Evolutionary conservation across 2,888 invertebrate species (phyloP).

Genomic region (Thysanoteuthis rhombus): DNA sequence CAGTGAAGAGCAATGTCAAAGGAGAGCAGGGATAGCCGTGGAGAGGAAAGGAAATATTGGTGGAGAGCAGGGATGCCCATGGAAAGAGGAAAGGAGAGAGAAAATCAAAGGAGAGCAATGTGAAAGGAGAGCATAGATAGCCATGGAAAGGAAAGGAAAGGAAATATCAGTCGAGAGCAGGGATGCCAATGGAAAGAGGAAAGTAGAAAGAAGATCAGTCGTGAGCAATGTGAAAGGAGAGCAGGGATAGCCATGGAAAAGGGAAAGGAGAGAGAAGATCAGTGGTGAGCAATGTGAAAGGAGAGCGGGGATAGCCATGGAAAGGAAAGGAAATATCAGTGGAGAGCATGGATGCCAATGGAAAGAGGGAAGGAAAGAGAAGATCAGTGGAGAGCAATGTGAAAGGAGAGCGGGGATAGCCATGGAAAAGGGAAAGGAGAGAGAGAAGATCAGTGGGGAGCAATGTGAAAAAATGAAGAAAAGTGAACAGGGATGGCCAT

Average conservation of each 20-base stretch:
- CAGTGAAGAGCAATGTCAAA: too few relatives aligned
- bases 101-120: too few relatives aligned
- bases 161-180: too few relatives aligned
- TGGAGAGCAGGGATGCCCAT: too few relatives aligned
- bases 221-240: background rate
- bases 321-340: background rate
- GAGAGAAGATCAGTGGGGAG: background rate
- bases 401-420: background rate
- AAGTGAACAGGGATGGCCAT: background rate
- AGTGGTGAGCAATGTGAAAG: background rate
- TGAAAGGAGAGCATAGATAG: too few relatives aligned
- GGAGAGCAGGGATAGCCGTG: background rate
- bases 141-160: too few relatives aligned
- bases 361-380: too few relatives aligned
- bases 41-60: background rate
- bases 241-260: too few relatives aligned
- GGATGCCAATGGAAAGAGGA: background rate
- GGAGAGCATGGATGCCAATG: background rate
- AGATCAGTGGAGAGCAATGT: background rate
- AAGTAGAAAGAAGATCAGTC: background rate
- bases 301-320: background rate
- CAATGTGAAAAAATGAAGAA: background rate
- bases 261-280: too few relatives aligned
- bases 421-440: background rate
- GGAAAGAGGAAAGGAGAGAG: too few relatives aligned